Evolutionary conservation across 1,140 invertebrate species (phyloP), one percentile per base, ranked within the genome.

Genomic region (Micrasema longulum): DNA sequence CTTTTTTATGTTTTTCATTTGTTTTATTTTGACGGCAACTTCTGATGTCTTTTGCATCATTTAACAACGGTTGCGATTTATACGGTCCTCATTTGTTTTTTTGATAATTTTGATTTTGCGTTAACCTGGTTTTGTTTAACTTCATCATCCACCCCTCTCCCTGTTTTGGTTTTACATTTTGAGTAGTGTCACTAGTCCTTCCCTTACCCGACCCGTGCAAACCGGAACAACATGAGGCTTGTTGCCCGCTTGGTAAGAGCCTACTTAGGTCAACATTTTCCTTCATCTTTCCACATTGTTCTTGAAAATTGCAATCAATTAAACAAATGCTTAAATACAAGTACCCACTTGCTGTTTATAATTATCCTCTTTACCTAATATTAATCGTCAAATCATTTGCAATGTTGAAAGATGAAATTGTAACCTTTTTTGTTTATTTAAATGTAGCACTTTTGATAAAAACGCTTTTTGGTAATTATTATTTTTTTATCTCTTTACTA

Each of bases 151-250:
- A 35, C 57, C 57, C 35, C 31, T 26, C 67, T 22, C 26, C 50
- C 23, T 41, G 11, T 20, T 20, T 35, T 68, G 14, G 20, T 35
- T 35, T 69, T 60, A 26, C 38, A 38, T 69, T 57, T 62, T 48
- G 73, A 69, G 82, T 87, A 89, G 88, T 89, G 80, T 87, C 87
- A 80, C 85, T 90, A 90, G 91, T 92, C 81, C 89, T 92, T 87
- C 91, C 92, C 80, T 88, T 93, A 86, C 91, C 92, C 83, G 90
- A 93, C 84, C 91, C 92, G 83, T 89, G 91, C 84, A 91, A 92
- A 86, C 92, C 92, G 80, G 91, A 93, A 87, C 90, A 94, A 88
- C 92, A 93, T 87, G 92, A 94, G 86, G 90, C 91, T 86, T 93
- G 91, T 89, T 94, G 93, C 87, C 92, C 92, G 80, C 87, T 91